Evolutionary conservation across 2,797 vertebrate genomes (phyloP), one percentile per base, ranked within the genome.

Genomic region (Lagodon rhomboides): DNA sequence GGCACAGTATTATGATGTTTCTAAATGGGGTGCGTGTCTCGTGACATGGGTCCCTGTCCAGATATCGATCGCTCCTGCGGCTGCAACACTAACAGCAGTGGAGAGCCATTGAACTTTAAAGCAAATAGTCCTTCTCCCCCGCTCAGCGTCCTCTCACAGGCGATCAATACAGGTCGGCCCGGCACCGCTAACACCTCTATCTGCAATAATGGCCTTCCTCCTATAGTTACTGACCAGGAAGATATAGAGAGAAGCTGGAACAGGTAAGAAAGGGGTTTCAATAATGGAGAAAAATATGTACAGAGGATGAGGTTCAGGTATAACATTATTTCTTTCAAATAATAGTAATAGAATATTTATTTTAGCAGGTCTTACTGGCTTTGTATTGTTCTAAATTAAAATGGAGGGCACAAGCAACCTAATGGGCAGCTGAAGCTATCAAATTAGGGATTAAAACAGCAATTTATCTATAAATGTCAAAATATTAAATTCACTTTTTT

Each of bases 31-130:
- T 95, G 93, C 82, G 85, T 93, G 93, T 92, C 86, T 94, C 79
- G 85, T 94, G 95, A 95, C 94, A 94, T 72, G 88, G 93, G 81
- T 85, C 88, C 85, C 87, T 90, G 92, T 92, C 84, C 85, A 94
- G 94, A 94, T 93, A 94, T 81, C 84, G 90, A 94, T 93, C 90
- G 84, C 68, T 86, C 75, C 94, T 80, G 94, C 90, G 91, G 83
- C 83, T 88, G 81, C 79, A 94, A 94, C 91, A 94, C 90, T 94
- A 95, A 88, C 84, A 95, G 89, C 91, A 92, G 70, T 77, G 80
- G 86, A 95, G 93, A 95, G 85, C 70, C 87, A 93, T 95, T 95
- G 90, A 96, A 96, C 89, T 91, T 93, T 94, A 95, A 93, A 94
- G 92, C 93, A 96, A 95, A 96, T 93, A 92, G 90, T 90, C 92